Evolutionary conservation across 2,113 vertebrate species (phyloP), one percentile per base, ranked within the genome.

Genomic region (Vulpes vulpes): DNA sequence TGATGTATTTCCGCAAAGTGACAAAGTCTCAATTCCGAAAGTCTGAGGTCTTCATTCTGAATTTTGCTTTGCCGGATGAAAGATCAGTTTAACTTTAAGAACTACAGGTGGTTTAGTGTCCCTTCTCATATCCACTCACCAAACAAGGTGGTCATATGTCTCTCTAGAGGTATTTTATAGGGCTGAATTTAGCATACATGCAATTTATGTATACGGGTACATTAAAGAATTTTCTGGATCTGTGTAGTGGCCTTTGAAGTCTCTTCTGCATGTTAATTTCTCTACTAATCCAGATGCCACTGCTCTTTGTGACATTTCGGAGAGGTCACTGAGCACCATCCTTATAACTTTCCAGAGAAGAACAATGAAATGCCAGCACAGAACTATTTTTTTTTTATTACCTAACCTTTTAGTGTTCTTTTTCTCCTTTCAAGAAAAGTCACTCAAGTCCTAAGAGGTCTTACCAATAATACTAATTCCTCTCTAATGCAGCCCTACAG

Each of bases 201-300:
- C 11, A 69, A 49, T 55, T 91, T 95, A 64, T 65, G 14, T 57
- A 89, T 22, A 62, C 23, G 82, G 79, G 57, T 67, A 82, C 22
- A 51, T 74, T 69, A 78, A 96, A 95, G 69, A 94, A 85, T 53
- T 64, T 62, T 96, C 81, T 94, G 65, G 35, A 59, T 97, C 32
- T 98, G 65, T 23, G 23, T 43, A 76, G 38, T 27, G 22, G 11
- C n/a, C 83, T 97, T 96, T 97, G 94, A 94, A 91, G 91, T 97
- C 57, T 96, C 60, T 94, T 89, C 94, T 97, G 78, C 78, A 80
- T 97, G 92, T 88, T 97, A 94, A 97, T 95, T 88, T 97, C 88
- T 83, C 51, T 93, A 49, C 91, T 97, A 96, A 96, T 97, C 91
- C 96, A 96, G 95, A 97, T 55, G 91, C 55, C 93, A 69, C 84